Percentiles rank a stretch among this genome's conserved stretches.
Evolutionary conservation across 1,140 invertebrate genomes (phyloP).

Genomic region (Tyrophagus putrescentiae): DNA sequence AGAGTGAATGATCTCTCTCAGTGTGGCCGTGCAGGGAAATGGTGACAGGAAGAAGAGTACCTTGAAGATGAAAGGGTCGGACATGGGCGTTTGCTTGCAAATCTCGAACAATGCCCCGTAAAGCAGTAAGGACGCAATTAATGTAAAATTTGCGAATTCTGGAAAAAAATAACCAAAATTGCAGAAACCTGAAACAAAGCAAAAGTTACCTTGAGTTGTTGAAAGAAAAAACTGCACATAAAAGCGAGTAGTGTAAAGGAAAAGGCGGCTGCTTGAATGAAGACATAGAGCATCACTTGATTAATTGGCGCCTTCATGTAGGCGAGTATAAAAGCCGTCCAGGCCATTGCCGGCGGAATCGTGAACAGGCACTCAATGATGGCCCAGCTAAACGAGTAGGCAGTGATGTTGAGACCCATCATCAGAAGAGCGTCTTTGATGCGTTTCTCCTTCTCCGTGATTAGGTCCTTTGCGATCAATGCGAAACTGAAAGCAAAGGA

Average conservation of each 20-base stretch:
- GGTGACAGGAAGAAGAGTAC: background rate
- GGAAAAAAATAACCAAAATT: too few relatives aligned
- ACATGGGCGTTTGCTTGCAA: background rate
- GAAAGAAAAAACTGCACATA: background rate
- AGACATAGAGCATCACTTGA: background rate
- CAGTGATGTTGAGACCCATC: constrained; percentile 1
- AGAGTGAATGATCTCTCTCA: background rate
- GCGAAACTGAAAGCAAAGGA: too few relatives aligned
- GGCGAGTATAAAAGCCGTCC: background rate
- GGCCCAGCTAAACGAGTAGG: constrained; percentile 13
- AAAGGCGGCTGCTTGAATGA: background rate
- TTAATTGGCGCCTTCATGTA: background rate
- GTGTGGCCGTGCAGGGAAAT: background rate
- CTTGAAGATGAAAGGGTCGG: background rate
- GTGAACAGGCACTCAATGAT: background rate
- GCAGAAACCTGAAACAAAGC: too few relatives aligned
- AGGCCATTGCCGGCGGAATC: background rate
- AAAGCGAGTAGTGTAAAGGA: background rate
- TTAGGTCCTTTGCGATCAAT: too few relatives aligned
- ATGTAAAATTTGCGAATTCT: background rate
- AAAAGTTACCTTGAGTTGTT: background rate
- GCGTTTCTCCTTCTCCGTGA: constrained; percentile 12
- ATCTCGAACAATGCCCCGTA: background rate
- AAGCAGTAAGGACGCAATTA: background rate
- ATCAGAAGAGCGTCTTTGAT: constrained; percentile 13